Conservation (phyloP, 1,140 invertebrate genomes). For the Harlomillsia oculata region DNA sequence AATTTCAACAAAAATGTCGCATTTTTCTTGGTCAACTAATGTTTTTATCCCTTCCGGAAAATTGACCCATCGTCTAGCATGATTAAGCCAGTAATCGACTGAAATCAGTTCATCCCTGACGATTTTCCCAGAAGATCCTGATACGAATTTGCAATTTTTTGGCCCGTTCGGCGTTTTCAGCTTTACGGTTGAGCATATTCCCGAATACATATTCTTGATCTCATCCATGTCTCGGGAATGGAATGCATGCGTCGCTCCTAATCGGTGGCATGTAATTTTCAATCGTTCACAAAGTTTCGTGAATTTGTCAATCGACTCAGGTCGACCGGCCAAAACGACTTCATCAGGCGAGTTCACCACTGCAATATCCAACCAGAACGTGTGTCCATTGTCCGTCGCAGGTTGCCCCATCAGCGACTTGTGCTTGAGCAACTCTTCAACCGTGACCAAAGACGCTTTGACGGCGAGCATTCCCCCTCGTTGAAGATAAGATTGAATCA, state of each 20-base stretch:
- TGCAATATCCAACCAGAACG: slow-evolving; percentile 2
- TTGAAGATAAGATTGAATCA: not conserved
- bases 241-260: not conserved
- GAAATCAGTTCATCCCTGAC: too few relatives aligned
- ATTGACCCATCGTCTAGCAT: not conserved
- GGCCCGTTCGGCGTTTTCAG: not conserved
- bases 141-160: slow-evolving; percentile 10
- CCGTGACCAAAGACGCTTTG: not conserved
- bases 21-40: not conserved
- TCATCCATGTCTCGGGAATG: slow-evolving; percentile 1
- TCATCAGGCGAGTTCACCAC: slow-evolving; percentile 5
- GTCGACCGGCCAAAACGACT: slow-evolving; percentile 6
- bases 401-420: too few relatives aligned
- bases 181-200: not conserved
- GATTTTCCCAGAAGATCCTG: too few relatives aligned
- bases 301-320: not conserved
- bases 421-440: not conserved
- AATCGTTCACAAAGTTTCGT: not conserved
- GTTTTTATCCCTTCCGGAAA: not conserved
- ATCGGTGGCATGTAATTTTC: not conserved
- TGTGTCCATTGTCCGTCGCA: slow-evolving; percentile 1
- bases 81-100: not conserved
- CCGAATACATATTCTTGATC: not conserved
- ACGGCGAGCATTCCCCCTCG: slow-evolving; percentile 19
- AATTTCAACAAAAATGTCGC: slow-evolving; percentile 1